phyloP scores from a whole-genome alignment of 2,888 invertebrate species.

The Plusia festucae region DNA sequence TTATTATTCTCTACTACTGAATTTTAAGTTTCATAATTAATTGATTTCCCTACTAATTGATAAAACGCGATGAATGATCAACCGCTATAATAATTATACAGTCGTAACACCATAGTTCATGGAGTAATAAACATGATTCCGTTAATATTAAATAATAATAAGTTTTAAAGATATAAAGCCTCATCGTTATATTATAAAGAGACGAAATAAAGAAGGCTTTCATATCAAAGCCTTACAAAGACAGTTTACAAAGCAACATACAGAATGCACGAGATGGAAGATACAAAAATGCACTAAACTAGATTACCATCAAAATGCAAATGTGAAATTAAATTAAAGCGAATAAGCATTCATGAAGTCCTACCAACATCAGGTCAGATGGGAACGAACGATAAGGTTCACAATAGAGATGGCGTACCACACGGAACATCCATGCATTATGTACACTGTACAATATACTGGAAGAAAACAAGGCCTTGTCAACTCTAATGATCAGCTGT shows the following conservation, averaged over 20 bases:
- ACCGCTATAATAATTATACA: slow-evolving; percentile 22
- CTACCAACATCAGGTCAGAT: slow-evolving; percentile 47
- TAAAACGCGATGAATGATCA: slow-evolving; percentile 11
- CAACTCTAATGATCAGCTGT: slow-evolving; percentile 14
- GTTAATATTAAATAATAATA: slow-evolving; percentile 7
- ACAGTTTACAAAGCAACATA: neutral
- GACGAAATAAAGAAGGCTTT: neutral
- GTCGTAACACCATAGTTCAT: slow-evolving; percentile 16
- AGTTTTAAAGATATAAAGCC: slow-evolving; percentile 6
- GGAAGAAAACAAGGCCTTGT: slow-evolving; percentile 3
- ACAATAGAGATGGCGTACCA: slow-evolving; percentile 29
- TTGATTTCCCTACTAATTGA: slow-evolving; percentile 17
- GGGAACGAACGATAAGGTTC: slow-evolving; percentile 48
- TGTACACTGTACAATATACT: slow-evolving; percentile 9
- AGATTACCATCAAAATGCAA: slow-evolving; percentile 59
- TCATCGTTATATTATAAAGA: slow-evolving; percentile 11
- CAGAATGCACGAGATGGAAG: slow-evolving; percentile 3
- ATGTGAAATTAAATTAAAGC: slow-evolving; percentile 50
- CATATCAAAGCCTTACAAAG: neutral
- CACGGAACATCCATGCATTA: slow-evolving; percentile 37
- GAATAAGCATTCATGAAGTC: slow-evolving; percentile 59
- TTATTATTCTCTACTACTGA: too few relatives aligned
- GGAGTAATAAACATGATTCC: slow-evolving; percentile 20
- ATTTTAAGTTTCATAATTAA: neutral
- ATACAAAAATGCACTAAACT: slow-evolving; percentile 42